These are phyloP conservation scores for Zaprionus davidi DNA, from an alignment of 1,140 invertebrate species.

Conservation along the genomic window DNA sequence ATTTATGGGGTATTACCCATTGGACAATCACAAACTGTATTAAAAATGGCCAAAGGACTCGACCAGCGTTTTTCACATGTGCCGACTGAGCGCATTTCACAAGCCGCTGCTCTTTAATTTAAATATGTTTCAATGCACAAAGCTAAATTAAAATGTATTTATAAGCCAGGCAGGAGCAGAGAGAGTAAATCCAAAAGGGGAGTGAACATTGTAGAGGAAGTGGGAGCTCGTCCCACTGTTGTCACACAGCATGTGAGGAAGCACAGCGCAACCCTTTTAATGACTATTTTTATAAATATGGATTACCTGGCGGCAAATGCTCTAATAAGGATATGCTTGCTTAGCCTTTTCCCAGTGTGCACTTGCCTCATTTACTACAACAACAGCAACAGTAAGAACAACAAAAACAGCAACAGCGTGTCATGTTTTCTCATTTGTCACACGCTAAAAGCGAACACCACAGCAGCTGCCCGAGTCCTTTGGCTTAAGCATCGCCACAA, in stretches of 20 bases:
- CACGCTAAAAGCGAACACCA: conserved; percentile 61
- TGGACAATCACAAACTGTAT: conserved; percentile 76
- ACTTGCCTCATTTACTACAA: conserved; percentile 74
- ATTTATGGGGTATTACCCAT: conserved; percentile 35
- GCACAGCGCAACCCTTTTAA: conserved; percentile 63
- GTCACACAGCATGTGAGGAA: not conserved
- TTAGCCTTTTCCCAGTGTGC: conserved; percentile 55
- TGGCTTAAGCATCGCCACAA: conserved; percentile 28
- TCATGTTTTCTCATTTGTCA: conserved; percentile 45
- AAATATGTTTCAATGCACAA: conserved; percentile 82
- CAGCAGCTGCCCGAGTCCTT: conserved; percentile 51
- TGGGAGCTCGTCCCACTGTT: not conserved
- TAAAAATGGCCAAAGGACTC: conserved; percentile 61
- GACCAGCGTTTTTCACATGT: conserved; percentile 24
- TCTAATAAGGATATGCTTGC: conserved; percentile 58
- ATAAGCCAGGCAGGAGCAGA: conserved; percentile 40
- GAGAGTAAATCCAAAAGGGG: not conserved
- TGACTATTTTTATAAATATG: conserved; percentile 79
- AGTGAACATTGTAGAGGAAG: not conserved
- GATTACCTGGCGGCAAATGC: conserved; percentile 55
- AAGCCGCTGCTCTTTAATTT: conserved; percentile 78
- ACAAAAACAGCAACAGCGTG: conserved; percentile 14
- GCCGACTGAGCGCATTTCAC: conserved; percentile 64
- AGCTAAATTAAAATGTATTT: conserved; percentile 81
- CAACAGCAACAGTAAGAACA: conserved; percentile 29